Conservation (phyloP, 2,113 vertebrate genomes). For the Australoheros scitulus region DNA sequence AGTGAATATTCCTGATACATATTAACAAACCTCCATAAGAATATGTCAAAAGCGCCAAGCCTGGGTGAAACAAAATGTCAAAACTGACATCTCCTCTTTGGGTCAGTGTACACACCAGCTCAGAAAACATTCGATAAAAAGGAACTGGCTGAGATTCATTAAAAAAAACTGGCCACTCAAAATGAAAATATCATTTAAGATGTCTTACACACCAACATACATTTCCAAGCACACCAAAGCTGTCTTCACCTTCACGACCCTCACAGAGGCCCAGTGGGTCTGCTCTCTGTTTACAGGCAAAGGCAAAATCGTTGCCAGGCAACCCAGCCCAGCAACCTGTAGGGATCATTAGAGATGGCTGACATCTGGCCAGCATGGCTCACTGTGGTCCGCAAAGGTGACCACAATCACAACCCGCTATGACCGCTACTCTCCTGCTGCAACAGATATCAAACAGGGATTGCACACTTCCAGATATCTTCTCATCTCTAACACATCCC, state of each 20-base stretch:
- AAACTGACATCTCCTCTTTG: constrained; percentile 53
- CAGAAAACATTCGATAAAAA: constrained; percentile 36
- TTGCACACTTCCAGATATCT: constrained; percentile 27
- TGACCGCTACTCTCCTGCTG: constrained; percentile 44
- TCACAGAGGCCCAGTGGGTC: constrained; percentile 64
- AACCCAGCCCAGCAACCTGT: constrained; percentile 74
- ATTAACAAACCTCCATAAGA: constrained; percentile 79
- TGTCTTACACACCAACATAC: constrained; percentile 39
- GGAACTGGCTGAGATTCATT: constrained; percentile 28
- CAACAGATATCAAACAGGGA: constrained; percentile 58
- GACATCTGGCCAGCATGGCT: constrained; percentile 73
- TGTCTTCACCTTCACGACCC: constrained; percentile 70
- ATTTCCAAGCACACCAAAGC: constrained; percentile 49
- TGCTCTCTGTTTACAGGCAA: constrained; percentile 75
- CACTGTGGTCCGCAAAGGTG: constrained; percentile 57
- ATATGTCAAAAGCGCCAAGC: constrained; percentile 72
- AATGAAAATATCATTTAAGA: constrained; percentile 33
- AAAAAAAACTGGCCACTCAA: constrained; percentile 1
- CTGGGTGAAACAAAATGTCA: constrained; percentile 69
- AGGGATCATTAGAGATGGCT: constrained; percentile 75
- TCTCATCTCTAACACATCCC: constrained; percentile 16
- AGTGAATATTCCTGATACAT: constrained; percentile 84
- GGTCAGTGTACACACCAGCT: constrained; percentile 55
- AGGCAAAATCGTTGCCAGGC: constrained; percentile 77
- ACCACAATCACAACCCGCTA: constrained; percentile 53